Evolutionary conservation across 2,113 vertebrate species (phyloP).

Genomic region (Edolisoma coerulescens): DNA sequence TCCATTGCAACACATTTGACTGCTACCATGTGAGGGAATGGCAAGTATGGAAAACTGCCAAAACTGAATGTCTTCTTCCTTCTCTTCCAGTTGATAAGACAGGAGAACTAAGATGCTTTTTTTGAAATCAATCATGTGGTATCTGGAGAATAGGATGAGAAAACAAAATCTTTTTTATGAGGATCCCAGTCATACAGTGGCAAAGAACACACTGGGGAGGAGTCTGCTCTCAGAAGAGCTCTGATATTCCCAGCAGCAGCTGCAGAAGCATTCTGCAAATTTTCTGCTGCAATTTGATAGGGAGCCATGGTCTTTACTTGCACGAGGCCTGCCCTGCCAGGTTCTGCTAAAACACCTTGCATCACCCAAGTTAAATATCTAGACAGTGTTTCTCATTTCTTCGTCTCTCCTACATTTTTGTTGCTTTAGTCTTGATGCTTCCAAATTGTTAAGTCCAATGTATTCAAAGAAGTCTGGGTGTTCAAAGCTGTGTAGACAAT

Average conservation of each 20-base stretch:
- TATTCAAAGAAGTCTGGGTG: background rate
- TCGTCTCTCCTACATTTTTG: background rate
- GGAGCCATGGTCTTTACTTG: background rate
- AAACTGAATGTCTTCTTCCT: conserved; percentile 31
- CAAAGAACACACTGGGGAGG: background rate
- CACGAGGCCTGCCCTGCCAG: background rate
- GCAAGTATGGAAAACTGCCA: conserved; percentile 52
- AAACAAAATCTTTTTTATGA: conserved; percentile 28
- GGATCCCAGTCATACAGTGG: background rate
- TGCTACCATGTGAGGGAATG: conserved; percentile 17
- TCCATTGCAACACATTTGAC: background rate
- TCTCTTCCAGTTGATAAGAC: conserved; percentile 44
- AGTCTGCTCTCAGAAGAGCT: background rate
- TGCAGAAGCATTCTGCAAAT: background rate
- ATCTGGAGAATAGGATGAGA: conserved; percentile 17
- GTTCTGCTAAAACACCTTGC: background rate
- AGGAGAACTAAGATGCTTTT: conserved; percentile 24
- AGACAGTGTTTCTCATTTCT: background rate
- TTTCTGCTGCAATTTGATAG: background rate
- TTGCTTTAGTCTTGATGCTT: background rate
- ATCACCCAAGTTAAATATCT: background rate
- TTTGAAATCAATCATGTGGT: conserved; percentile 19
- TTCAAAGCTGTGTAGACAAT: background rate
- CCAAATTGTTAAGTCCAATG: background rate
- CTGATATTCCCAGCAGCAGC: background rate